Conservation (phyloP, 2,797 vertebrate species). For the Protosalanx chinensis region DNA sequence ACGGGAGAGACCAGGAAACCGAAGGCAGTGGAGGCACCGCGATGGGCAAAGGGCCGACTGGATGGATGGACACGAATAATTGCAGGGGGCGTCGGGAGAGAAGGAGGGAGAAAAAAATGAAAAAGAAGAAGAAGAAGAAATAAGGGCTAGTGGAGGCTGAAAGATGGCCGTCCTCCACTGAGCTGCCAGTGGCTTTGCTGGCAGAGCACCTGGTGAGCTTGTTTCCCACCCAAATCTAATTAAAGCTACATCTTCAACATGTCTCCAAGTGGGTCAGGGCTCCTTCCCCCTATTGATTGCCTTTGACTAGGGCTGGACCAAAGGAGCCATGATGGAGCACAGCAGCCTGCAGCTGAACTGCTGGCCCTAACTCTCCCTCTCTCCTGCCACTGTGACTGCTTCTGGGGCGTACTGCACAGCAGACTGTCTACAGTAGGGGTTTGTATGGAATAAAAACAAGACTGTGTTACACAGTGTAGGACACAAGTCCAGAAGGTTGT, state of each 20-base stretch:
- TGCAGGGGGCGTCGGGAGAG: background rate
- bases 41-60: background rate
- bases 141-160: background rate
- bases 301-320: background rate
- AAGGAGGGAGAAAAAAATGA: constrained; percentile 7
- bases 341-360: background rate
- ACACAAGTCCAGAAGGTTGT: background rate
- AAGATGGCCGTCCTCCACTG: constrained; percentile 2
- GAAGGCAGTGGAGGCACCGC: background rate
- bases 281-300: constrained; percentile 38
- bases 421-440: background rate
- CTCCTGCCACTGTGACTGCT: no score
- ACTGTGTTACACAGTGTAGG: background rate
- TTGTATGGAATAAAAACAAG: background rate
- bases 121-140: background rate
- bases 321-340: background rate
- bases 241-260: constrained; percentile 34
- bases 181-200: background rate
- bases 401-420: background rate
- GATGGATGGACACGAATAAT: background rate
- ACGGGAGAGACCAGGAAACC: background rate
- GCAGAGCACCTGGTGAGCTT: constrained; percentile 11
- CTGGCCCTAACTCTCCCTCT: background rate
- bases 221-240: constrained; percentile 47
- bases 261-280: constrained; percentile 21